A percentile compares a stretch with the other conserved stretches of the same genome.
Conservation (phyloP, 2,888 invertebrate species). For the Parascotia fuliginaria region DNA sequence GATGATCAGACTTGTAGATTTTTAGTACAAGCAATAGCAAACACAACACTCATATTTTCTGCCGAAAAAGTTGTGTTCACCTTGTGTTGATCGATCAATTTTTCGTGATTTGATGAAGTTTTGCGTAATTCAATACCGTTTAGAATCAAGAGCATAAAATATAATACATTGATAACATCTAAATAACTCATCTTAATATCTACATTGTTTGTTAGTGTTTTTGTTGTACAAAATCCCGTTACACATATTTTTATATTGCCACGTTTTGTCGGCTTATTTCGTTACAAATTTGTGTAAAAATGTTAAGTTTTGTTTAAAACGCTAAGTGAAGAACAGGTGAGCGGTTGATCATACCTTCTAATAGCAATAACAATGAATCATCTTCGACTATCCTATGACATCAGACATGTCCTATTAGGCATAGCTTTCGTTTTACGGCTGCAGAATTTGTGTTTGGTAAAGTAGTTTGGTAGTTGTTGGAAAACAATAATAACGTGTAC, state of each 20-base stretch:
- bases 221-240: conserved; percentile 37
- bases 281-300: conserved; percentile 41
- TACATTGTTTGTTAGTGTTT: background rate
- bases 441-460: too few species aligned
- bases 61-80: conserved; percentile 9
- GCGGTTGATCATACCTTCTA: conserved; percentile 2
- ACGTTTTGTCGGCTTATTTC: conserved; percentile 62
- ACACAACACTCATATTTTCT: conserved; percentile 24
- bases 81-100: conserved; percentile 30
- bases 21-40: background rate
- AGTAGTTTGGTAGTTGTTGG: too few species aligned
- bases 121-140: conserved; percentile 12
- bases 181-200: background rate
- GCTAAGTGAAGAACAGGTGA: conserved; percentile 30
- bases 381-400: conserved; percentile 48
- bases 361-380: conserved; percentile 36
- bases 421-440: conserved; percentile 2
- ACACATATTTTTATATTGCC: conserved; percentile 58
- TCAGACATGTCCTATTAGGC: conserved; percentile 44
- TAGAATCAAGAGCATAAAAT: background rate
- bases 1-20: too few species aligned
- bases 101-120: conserved; percentile 7
- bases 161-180: background rate
- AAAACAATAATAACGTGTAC: too few species aligned
- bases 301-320: conserved; percentile 43